Conservation (phyloP, 2,888 invertebrate species). For the Ditula angustiorana region DNA sequence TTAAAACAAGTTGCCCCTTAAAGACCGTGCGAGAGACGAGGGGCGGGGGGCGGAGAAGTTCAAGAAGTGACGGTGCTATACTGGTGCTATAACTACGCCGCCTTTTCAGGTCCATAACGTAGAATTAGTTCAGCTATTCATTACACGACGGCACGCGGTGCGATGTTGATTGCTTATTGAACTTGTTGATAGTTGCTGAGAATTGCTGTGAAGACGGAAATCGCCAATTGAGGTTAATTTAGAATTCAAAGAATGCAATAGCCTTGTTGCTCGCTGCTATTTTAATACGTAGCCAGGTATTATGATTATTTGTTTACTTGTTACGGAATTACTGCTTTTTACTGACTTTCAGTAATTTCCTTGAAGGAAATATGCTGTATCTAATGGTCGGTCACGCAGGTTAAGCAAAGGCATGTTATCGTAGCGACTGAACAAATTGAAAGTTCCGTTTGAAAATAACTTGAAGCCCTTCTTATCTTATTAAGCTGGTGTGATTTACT, state of each 20-base stretch:
- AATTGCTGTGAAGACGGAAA: slow-evolving; percentile 51
- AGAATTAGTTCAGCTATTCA: slow-evolving; percentile 72
- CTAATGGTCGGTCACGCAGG: slow-evolving; percentile 42
- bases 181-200: slow-evolving; percentile 64
- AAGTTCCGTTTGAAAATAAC: slow-evolving; percentile 2
- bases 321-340: slow-evolving; percentile 10
- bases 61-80: slow-evolving; percentile 52
- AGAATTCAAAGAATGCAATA: slow-evolving; percentile 30
- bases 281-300: slow-evolving; percentile 4
- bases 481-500: slow-evolving; percentile 2
- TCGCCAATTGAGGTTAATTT: slow-evolving; percentile 36
- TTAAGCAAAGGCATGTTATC: slow-evolving; percentile 42
- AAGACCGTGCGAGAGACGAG: slow-evolving; percentile 37
- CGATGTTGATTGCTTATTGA: slow-evolving; percentile 72
- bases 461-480: slow-evolving; percentile 11
- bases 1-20: slow-evolving; percentile 54
- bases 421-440: slow-evolving; percentile 20
- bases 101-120: slow-evolving; percentile 68
- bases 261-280: slow-evolving; percentile 14
- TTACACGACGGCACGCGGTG: slow-evolving; percentile 64
- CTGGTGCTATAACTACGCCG: slow-evolving; percentile 55
- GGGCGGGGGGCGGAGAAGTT: slow-evolving; percentile 53
- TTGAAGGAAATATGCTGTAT: slow-evolving; percentile 32
- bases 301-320: slow-evolving; percentile 12
- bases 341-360: not conserved